Conservation (phyloP, 2,888 invertebrate species). For the Lamproptera curius region DNA sequence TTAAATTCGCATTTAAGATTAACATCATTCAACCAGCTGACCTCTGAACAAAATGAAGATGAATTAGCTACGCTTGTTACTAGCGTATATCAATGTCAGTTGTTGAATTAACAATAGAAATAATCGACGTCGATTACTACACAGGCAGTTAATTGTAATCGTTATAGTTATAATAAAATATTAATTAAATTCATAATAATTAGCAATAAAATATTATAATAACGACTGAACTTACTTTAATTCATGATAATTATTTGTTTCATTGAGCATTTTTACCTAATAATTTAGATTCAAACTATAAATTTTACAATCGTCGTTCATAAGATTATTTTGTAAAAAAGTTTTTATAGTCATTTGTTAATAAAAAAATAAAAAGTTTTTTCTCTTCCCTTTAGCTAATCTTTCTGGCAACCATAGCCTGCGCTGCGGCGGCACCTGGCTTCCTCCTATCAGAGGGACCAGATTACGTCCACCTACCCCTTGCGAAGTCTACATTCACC, state of each 20-base stretch:
- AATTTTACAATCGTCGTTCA: too few relatives aligned
- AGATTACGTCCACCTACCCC: slow-evolving; percentile 33
- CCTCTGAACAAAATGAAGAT: not conserved
- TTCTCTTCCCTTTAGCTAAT: slow-evolving; percentile 34
- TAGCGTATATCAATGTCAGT: not conserved
- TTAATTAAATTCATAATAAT: too few relatives aligned
- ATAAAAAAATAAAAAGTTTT: not conserved
- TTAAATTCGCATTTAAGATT: not conserved
- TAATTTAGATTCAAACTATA: too few relatives aligned
- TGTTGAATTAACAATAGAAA: not conserved
- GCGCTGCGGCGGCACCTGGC: slow-evolving; percentile 45
- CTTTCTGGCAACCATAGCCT: slow-evolving; percentile 43
- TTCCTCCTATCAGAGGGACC: slow-evolving; percentile 38
- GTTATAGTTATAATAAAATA: too few relatives aligned
- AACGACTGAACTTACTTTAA: too few relatives aligned
- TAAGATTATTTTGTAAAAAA: not conserved
- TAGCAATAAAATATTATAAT: too few relatives aligned
- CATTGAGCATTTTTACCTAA: not conserved
- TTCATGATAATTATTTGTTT: not conserved
- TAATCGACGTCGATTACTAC: not conserved
- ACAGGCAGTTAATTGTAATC: too few relatives aligned
- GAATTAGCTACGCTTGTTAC: not conserved
- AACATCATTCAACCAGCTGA: not conserved
- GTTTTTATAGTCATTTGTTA: too few relatives aligned
- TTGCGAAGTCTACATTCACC: slow-evolving; percentile 45